Percentiles rank a stretch among this genome's conserved stretches.
phyloP scores from a whole-genome alignment of 2,888 invertebrate species.

The Eudemis profundana region DNA sequence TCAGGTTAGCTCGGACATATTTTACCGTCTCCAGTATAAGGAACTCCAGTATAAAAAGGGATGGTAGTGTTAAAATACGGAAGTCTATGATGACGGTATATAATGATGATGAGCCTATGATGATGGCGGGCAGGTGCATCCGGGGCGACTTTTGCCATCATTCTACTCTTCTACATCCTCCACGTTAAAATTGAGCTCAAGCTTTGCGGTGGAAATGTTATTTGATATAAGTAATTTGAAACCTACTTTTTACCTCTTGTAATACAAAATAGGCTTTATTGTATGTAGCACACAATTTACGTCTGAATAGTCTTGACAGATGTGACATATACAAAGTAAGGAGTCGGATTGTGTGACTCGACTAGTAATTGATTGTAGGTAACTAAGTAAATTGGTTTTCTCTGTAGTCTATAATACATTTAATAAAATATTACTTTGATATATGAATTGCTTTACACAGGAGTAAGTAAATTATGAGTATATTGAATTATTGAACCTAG shows the following conservation, averaged over 20 bases:
- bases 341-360: neutral
- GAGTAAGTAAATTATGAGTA: neutral
- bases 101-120: no score
- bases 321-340: neutral
- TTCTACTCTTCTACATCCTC: no score
- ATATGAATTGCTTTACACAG: neutral
- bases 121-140: no score
- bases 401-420: neutral
- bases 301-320: neutral
- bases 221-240: neutral
- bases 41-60: no score
- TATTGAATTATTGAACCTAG: neutral
- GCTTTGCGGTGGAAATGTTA: conserved; percentile 8
- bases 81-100: no score
- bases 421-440: conserved; percentile 10
- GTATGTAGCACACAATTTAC: no score
- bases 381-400: neutral
- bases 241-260: no score
- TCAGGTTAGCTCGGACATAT: no score
- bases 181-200: conserved; percentile 10
- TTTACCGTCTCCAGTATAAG: no score
- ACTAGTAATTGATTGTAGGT: neutral
- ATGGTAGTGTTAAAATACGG: no score
- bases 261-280: no score
- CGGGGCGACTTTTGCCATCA: no score